These are phyloP conservation scores for Babylonia areolata DNA, from an alignment of 1,140 invertebrate species.

Conservation along the genomic window DNA sequence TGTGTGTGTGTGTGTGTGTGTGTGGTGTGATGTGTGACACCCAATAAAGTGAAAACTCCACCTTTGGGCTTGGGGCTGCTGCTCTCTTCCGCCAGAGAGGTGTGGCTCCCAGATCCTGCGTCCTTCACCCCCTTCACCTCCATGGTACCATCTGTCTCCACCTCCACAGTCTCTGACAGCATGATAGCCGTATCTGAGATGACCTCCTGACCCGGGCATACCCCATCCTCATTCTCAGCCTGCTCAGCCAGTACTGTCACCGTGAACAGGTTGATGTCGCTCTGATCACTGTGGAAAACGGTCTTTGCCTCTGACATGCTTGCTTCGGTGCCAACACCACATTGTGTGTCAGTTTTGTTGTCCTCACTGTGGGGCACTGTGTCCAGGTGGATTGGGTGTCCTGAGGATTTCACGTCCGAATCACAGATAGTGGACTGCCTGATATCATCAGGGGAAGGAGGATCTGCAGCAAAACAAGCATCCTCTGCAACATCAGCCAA, in stretches of 20 bases:
- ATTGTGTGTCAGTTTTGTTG: background rate
- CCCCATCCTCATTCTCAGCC: background rate
- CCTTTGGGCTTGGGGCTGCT: background rate
- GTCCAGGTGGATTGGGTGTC: background rate
- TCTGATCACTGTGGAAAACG: background rate
- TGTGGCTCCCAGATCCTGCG: background rate
- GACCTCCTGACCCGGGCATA: background rate
- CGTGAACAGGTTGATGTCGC: background rate
- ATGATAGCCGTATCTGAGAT: slow-evolving; percentile 31
- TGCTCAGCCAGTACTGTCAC: background rate
- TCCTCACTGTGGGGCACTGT: background rate
- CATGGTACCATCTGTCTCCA: slow-evolving; percentile 21
- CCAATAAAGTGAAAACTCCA: too few relatives aligned
- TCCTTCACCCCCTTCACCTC: background rate
- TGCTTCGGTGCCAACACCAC: background rate
- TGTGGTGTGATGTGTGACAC: too few relatives aligned
- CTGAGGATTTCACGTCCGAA: background rate
- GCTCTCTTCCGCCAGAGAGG: background rate
- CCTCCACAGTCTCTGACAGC: slow-evolving; percentile 28
- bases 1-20: too few relatives aligned
- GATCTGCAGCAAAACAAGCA: background rate
- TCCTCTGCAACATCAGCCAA: background rate
- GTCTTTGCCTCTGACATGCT: background rate
- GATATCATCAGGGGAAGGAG: background rate
- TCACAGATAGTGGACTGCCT: background rate